Evolutionary conservation across 2,888 invertebrate species (phyloP).

Genomic region (Sinohyriopsis cumingii): DNA sequence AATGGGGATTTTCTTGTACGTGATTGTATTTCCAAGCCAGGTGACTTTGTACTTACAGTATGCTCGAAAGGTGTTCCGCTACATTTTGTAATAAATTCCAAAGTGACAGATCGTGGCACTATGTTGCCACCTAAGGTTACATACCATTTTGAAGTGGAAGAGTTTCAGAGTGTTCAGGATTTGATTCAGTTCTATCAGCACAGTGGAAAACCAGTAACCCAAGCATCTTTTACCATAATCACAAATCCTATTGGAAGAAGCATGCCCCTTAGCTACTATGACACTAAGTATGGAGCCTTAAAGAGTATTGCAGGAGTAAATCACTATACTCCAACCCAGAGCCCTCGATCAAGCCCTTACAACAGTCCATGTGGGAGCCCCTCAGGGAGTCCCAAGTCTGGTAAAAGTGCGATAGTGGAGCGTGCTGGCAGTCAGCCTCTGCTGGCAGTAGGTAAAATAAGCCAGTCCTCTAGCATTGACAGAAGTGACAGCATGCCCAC

Average conservation of each 20-base stretch:
- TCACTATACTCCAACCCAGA: slow-evolving; percentile 37
- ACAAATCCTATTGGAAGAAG: slow-evolving; percentile 88
- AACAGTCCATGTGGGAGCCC: slow-evolving; percentile 47
- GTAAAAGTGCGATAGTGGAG: slow-evolving; percentile 34
- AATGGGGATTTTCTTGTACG: slow-evolving; percentile 92
- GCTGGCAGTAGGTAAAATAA: slow-evolving; percentile 33
- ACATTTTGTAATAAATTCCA: slow-evolving; percentile 91
- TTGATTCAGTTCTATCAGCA: slow-evolving; percentile 94
- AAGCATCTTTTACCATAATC: slow-evolving; percentile 90
- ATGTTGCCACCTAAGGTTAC: slow-evolving; percentile 76
- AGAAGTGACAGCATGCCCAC: slow-evolving; percentile 73
- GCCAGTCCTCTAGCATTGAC: slow-evolving; percentile 23
- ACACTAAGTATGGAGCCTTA: slow-evolving; percentile 58
- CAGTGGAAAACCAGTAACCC: slow-evolving; percentile 90
- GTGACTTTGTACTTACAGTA: slow-evolving; percentile 94
- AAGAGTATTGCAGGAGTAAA: slow-evolving; percentile 31
- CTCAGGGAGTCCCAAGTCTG: slow-evolving; percentile 46
- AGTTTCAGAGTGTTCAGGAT: slow-evolving; percentile 93
- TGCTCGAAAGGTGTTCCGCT: slow-evolving; percentile 85
- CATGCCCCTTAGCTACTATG: slow-evolving; percentile 64
- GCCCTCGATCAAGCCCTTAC: slow-evolving; percentile 46
- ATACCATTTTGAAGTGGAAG: slow-evolving; percentile 94
- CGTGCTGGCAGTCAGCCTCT: slow-evolving; percentile 65
- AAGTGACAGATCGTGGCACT: slow-evolving; percentile 59
- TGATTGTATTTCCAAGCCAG: slow-evolving; percentile 93